Percentiles rank a stretch among this genome's conserved stretches.
These are phyloP conservation scores for Stegana nigrithorax DNA, from an alignment of 2,888 invertebrate genomes.

Conservation along the genomic window DNA sequence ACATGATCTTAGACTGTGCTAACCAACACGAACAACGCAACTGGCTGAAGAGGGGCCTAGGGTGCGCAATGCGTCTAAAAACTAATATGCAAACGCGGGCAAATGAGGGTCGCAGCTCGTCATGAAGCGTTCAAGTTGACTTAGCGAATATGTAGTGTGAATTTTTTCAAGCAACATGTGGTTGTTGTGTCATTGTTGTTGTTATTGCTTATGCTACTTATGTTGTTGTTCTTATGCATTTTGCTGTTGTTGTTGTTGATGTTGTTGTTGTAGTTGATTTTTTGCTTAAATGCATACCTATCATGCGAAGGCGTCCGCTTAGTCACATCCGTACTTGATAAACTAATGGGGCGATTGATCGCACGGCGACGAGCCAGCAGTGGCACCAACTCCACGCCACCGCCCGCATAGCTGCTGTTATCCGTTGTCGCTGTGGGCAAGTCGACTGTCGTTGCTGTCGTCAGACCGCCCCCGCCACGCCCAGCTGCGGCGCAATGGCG, in stretches of 20 bases:
- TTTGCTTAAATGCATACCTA: conserved; percentile 67
- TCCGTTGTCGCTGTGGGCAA: conserved; percentile 30
- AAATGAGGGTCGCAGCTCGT: too few species aligned
- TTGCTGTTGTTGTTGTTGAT: conserved; percentile 34
- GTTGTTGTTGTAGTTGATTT: conserved; percentile 46
- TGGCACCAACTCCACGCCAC: conserved; percentile 82
- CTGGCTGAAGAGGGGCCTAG: too few species aligned
- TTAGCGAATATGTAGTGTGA: conserved; percentile 67
- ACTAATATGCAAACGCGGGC: too few species aligned
- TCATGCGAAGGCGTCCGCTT: conserved; percentile 67
- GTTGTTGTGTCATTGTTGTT: conserved; percentile 50
- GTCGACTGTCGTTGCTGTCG: conserved; percentile 10
- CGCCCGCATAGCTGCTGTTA: conserved; percentile 68
- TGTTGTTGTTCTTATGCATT: conserved; percentile 19
- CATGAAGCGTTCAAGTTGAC: too few species aligned
- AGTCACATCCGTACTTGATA: conserved; percentile 72
- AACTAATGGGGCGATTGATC: conserved; percentile 70
- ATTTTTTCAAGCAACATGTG: conserved; percentile 68
- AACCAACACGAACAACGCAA: too few species aligned
- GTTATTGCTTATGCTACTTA: conserved; percentile 41
- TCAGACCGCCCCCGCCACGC: conserved; percentile 4
- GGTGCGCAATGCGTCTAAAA: too few species aligned
- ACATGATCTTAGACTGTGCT: too few species aligned
- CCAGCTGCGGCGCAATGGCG: conserved; percentile 6
- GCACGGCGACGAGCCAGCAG: conserved; percentile 77